Evolutionary conservation across 2,797 vertebrate genomes (phyloP).

Genomic region (Otolemur crassicaudatus): DNA sequence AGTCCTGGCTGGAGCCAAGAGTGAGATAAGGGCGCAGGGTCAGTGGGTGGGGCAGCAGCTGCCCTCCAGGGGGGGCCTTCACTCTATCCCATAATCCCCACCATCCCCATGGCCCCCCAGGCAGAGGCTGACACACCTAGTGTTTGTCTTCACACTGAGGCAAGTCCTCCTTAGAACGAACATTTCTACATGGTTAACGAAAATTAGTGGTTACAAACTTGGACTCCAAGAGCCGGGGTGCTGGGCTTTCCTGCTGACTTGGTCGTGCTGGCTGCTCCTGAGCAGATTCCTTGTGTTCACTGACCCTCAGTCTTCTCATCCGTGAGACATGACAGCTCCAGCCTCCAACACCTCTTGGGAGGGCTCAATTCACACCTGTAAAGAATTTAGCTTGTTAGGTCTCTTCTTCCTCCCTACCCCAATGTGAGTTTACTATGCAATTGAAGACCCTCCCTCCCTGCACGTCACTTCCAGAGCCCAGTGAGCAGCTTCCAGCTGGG

Average conservation of each 20-base stretch:
- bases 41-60: background rate
- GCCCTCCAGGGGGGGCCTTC: background rate
- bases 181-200: background rate
- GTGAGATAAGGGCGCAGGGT: background rate
- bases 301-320: background rate
- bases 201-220: background rate
- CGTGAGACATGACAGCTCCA: background rate
- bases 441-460: background rate
- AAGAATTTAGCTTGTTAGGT: background rate
- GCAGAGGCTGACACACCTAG: background rate
- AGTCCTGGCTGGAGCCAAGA: background rate
- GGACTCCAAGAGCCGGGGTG: fast-evolving
- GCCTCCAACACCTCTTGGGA: background rate
- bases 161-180: background rate
- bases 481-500: fast-evolving
- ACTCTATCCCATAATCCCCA: background rate
- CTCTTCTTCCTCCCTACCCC: background rate
- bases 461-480: background rate
- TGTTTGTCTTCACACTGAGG: background rate
- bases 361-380: background rate
- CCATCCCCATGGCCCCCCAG: background rate
- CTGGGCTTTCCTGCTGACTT: background rate
- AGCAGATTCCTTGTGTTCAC: background rate
- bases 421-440: background rate
- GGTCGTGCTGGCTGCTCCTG: background rate